A percentile compares a stretch with the other conserved stretches of the same genome.
phyloP scores from a whole-genome alignment of 2,888 invertebrate species.

The Pilophorus perplexus region DNA sequence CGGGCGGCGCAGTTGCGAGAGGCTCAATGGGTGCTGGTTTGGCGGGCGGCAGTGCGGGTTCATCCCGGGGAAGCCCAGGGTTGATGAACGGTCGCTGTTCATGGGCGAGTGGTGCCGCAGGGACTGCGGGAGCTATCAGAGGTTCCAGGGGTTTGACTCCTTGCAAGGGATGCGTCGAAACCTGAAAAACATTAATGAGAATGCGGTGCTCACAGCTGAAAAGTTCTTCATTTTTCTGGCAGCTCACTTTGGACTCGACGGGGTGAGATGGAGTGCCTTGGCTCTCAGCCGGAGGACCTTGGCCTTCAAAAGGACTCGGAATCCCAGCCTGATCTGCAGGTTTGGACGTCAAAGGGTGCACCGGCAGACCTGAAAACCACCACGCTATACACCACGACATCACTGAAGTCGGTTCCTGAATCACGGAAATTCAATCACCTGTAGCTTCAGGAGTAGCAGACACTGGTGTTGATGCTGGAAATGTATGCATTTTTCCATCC shows the following conservation, averaged over 20 bases:
- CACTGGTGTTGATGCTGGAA: conserved; percentile 30
- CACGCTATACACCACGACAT: too few relatives aligned
- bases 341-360: conserved; percentile 20
- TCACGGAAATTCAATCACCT: too few relatives aligned
- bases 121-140: conserved; percentile 4
- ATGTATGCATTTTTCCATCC: conserved; percentile 9
- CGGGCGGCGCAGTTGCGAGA: conserved; percentile 8
- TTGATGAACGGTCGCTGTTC: conserved; percentile 1
- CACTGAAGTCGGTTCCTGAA: too few relatives aligned
- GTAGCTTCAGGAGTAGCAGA: conserved; percentile 10
- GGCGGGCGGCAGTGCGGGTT: conserved; percentile 13
- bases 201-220: too few relatives aligned
- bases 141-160: conserved; percentile 17
- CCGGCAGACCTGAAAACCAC: conserved; percentile 17
- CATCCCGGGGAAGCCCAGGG: conserved; percentile 7
- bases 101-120: conserved; percentile 18
- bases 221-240: too few relatives aligned
- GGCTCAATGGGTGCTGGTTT: conserved; percentile 5
- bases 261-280: conserved; percentile 31
- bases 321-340: conserved; percentile 34
- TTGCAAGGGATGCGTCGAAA: conserved; percentile 4
- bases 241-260: conserved; percentile 34
- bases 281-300: conserved; percentile 31
- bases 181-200: too few relatives aligned
- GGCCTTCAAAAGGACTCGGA: conserved; percentile 21